Evolutionary conservation across 37 sponge, comb jelly and placozoan species (phyloP), one percentile per base, ranked within the genome.

Genomic region (Oopsacas minuta): DNA sequence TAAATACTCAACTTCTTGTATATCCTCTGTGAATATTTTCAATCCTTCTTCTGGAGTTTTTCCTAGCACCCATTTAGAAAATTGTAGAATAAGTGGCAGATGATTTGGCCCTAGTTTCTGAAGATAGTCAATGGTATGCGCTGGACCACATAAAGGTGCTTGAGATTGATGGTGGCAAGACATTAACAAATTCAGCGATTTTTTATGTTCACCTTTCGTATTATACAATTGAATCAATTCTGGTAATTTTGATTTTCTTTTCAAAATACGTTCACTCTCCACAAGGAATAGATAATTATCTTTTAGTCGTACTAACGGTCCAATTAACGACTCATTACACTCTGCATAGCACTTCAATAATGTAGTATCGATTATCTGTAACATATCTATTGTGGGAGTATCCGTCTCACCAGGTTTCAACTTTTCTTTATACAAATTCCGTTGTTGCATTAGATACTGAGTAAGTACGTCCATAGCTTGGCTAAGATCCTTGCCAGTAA

Each of bases 311-410:
- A 94, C 88, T 36, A 94, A 84, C 0, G 95, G 91, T 20, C 91
- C 89, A 38, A 92, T 86, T 86, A 94, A 86, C 51, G 90, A 86
- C 52, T 87, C 87, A 52, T 92, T 92, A n/a, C 85, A 81, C 89
- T 91, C 85, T 1, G 91, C 37, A 53, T 94, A 94, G 81, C 95
- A 94, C 52, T 94, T 94, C 0, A 94, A 87, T 23, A 92, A 85
- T 3, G 95, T 94, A 23, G 95, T 92, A 84, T 92, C 95, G 35
- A 94, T 87, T 35, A 92, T 81, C 82, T 87, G 84, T 37, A 89
- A 52, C 61, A 38, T 81, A 0, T 86, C 87, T 81, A 83, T 23
- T 35, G 36, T 1, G 34, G 38, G 28, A 7, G 39, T 23, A 12
- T 39, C 69, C 25, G 52, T 85, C 20, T 7, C 85, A 38, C 83